These are phyloP conservation scores for Myotis yumanensis DNA, from an alignment of 2,113 vertebrate species.

Conservation along the genomic window DNA sequence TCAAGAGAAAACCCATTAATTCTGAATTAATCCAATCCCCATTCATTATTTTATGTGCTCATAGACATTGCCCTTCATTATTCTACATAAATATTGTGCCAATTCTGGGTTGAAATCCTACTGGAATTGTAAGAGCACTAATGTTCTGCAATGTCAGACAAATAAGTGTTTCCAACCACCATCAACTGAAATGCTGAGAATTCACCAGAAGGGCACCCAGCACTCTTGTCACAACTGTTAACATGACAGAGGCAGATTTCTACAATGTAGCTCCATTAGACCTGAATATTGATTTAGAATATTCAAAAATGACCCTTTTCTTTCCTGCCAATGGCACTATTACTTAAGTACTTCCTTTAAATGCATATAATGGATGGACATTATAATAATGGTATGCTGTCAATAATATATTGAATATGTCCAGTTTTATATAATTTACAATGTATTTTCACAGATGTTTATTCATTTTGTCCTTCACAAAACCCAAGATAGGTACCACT, in stretches of 20 bases:
- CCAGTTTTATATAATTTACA: background rate
- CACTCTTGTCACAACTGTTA: background rate
- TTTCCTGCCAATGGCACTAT: background rate
- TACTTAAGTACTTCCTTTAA: background rate
- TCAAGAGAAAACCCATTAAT: background rate
- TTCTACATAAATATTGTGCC: background rate
- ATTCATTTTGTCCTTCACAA: constrained; percentile 7
- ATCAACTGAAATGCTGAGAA: background rate
- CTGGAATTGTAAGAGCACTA: background rate
- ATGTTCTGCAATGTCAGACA: background rate
- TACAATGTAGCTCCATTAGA: background rate
- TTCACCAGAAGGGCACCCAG: background rate
- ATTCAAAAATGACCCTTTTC: background rate
- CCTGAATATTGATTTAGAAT: background rate
- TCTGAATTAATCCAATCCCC: background rate
- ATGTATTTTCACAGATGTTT: background rate
- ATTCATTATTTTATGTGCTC: constrained; percentile 10
- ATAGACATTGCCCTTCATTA: background rate
- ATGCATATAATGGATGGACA: background rate
- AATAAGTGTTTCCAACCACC: background rate
- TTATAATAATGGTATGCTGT: background rate
- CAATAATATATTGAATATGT: background rate
- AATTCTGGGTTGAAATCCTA: background rate
- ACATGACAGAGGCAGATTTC: background rate
- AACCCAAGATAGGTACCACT: background rate